Evolutionary conservation across 2,113 vertebrate species (phyloP), one percentile per base, ranked within the genome.

Genomic region (Gallinago jamesoni): DNA sequence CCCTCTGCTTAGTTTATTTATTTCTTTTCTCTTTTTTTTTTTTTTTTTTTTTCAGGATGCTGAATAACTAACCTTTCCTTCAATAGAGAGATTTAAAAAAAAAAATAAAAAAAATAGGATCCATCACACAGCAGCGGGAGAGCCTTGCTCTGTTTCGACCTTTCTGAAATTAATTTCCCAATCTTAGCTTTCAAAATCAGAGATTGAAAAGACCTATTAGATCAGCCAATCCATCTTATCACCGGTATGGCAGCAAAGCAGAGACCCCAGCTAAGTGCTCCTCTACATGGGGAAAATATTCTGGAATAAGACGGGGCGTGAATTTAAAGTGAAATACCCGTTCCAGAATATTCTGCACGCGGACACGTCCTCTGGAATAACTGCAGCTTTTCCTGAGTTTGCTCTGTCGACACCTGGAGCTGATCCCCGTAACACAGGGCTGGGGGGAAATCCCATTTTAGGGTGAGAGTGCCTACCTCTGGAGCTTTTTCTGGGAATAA

Each of bases 131-230:
- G 94, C 95, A 17, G 95, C 84, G 89, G 95, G 89, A 82, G 84
- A 96, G 94, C 95, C 95, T 96, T 96, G 94, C 95, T 94, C 95
- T 95, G 76, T 85, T 96, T 91, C 93, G 96, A 95, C 94, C 93
- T 81, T 91, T 93, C 95, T 85, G 91, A 97, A 96, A 96, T 96
- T 94, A 92, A 93, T 96, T 95, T 94, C 93, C 93, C 92, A 85
- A 92, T 91, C 94, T 83, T 84, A 85, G 93, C 96, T 94, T 94
- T 96, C 92, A 91, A 92, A 95, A 95, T 94, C 93, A 93, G 94
- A 86, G 91, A 90, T 57, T 94, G 96, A 96, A 96, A 96, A 96
- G 95, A 76, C 92, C 93, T 89, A 84, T 93, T 94, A 95, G 96
- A 96, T 96, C 90, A 95, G 93, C 86, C 94, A 90, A 86, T 95